Percentiles rank a stretch among this genome's conserved stretches.
phyloP scores from a whole-genome alignment of 2,797 vertebrate species.

The Dendrocincla tyrannina region DNA sequence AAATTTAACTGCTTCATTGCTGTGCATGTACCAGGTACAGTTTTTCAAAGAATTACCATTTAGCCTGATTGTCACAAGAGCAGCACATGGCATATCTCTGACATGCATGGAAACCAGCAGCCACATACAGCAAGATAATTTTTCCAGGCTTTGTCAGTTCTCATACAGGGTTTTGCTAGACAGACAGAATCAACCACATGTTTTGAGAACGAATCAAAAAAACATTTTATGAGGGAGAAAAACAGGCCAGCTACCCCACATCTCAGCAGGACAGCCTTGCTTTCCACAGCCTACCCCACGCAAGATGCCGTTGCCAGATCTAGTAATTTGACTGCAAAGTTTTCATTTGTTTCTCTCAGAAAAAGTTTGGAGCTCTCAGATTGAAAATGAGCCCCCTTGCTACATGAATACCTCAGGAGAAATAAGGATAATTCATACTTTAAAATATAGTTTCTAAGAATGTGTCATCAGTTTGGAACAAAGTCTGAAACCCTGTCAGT shows the following conservation, averaged over 20 bases:
- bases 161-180: neutral
- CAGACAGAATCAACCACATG: neutral
- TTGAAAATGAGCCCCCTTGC: neutral
- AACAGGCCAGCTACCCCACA: neutral
- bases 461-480: constrained; percentile 51
- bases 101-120: neutral
- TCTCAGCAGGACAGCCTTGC: neutral
- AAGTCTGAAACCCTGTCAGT: constrained; percentile 41
- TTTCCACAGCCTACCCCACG: neutral
- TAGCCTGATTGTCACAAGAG: neutral
- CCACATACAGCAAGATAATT: neutral
- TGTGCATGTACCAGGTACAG: neutral
- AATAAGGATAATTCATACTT: neutral
- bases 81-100: neutral
- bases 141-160: neutral
- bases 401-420: neutral
- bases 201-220: neutral
- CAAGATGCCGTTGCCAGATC: neutral
- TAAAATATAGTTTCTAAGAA: constrained; percentile 24
- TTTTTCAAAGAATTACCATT: neutral
- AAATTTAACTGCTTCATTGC: neutral
- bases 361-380: neutral
- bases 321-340: neutral
- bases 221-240: neutral
- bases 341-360: neutral